Evolutionary conservation across 1,140 invertebrate genomes (phyloP), one percentile per base, ranked within the genome.

Genomic region (Pachyrhynchus sulphureomaculatus): DNA sequence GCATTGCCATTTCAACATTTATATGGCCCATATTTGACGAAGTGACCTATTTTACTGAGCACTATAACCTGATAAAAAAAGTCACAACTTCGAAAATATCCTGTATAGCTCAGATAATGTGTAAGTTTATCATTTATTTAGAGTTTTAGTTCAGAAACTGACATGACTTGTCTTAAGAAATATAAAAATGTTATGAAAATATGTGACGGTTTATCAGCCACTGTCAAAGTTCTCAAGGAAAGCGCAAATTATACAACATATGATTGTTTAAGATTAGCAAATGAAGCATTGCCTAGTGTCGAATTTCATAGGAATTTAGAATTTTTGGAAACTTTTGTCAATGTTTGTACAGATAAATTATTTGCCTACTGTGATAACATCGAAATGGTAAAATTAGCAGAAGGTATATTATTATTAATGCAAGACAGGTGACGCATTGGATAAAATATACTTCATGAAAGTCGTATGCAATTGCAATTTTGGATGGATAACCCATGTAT

Each of bases 221-320:
- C 80, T 3, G 72, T 81, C 1, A 68, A 77, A 48, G 71, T 79
- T 72, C 76, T 77, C 64, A 78, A 74, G 74, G 72, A 77, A 49
- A 73, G 74, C 61, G 68, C 60, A 33, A 64, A 63, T 20, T 51
- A 69, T 21, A 62, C 68, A 18, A 63, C 69, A 6, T 68, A 73
- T 12, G 66, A 76, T 29, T 69, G 77, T 21, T 65, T 83, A 1
- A 56, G 18, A 4, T 66, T 73, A 24, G 77, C 81, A 2, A 71
- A 79, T 61, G 71, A 74, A 13, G 73, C 79, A 0, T 47, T 84
- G 3, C 73, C 75, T 2, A 74, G 77, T 17, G 59, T 84, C 20
- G 77, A 82, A 56, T 76, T 83, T 51, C 79, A 83, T 70, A 69
- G 73, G 55, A 79, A 76, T 70, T 67, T 76, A 44, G 64, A 62